phyloP scores from a whole-genome alignment of 2,888 invertebrate species.

The Heliconius aoede region DNA sequence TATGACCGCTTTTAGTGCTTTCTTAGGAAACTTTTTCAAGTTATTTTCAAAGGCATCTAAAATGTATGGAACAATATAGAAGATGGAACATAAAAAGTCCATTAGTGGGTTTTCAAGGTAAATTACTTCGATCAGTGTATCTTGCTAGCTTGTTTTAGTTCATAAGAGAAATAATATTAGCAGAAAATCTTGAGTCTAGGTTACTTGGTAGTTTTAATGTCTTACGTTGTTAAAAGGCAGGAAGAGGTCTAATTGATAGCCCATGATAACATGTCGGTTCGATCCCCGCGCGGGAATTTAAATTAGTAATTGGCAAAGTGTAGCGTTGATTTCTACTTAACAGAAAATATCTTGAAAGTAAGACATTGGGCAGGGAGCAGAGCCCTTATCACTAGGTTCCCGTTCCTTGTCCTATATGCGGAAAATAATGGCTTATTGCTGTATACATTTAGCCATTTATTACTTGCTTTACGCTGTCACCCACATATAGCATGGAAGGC shows the following conservation, averaged over 20 bases:
- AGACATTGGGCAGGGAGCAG: background rate
- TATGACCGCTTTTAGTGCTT: constrained; percentile 35
- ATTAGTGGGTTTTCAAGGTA: constrained; percentile 29
- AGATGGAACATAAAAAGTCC: constrained; percentile 37
- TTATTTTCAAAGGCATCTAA: constrained; percentile 31
- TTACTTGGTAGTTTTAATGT: too few relatives aligned
- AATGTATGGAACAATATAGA: constrained; percentile 35
- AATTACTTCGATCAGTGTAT: constrained; percentile 23
- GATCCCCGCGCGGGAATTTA: background rate
- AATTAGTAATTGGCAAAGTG: background rate
- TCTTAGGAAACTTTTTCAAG: constrained; percentile 30
- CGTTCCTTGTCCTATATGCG: too few relatives aligned
- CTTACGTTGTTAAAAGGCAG: too few relatives aligned
- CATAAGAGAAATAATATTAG: background rate
- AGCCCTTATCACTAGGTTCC: too few relatives aligned
- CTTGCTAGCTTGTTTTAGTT: constrained; percentile 1
- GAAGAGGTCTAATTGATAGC: too few relatives aligned
- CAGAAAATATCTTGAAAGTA: background rate
- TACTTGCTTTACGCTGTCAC: background rate
- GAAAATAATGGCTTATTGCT: too few relatives aligned
- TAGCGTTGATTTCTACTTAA: background rate
- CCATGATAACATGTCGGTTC: background rate
- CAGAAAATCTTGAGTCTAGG: background rate
- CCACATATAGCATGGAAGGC: background rate
- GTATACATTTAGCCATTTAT: too few relatives aligned